phyloP scores from a whole-genome alignment of 2,888 invertebrate genomes.

The Sabellastarte sp. region DNA sequence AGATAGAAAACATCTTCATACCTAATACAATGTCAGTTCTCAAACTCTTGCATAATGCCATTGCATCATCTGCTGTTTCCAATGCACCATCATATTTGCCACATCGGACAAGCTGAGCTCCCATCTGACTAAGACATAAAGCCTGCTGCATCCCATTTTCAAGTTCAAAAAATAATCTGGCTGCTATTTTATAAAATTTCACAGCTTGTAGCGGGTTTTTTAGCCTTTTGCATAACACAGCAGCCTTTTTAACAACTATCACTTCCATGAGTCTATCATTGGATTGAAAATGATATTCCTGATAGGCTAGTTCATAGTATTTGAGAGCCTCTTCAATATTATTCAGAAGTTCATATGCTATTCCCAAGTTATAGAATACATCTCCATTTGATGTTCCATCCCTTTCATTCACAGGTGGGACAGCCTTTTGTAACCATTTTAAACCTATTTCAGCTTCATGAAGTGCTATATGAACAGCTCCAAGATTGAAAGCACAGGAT shows the following conservation, averaged over 20 bases:
- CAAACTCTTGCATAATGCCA: too few relatives aligned
- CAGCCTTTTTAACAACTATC: conserved; percentile 25
- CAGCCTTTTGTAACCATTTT: conserved; percentile 34
- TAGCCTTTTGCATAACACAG: conserved; percentile 9
- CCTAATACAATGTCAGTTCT: too few relatives aligned
- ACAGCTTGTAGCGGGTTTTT: conserved; percentile 17
- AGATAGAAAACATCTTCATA: too few relatives aligned
- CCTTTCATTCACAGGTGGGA: conserved; percentile 31
- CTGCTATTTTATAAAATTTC: conserved; percentile 18
- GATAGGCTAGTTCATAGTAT: conserved; percentile 36
- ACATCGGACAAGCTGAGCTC: conserved; percentile 10
- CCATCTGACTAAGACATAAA: conserved; percentile 24
- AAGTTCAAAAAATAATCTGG: conserved; percentile 24
- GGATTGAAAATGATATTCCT: conserved; percentile 30
- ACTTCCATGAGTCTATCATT: conserved; percentile 28
- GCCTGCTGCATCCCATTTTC: conserved; percentile 26
- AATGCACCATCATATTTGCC: conserved; percentile 10
- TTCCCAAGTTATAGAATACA: conserved; percentile 47
- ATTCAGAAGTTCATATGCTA: conserved; percentile 39
- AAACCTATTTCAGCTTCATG: conserved; percentile 34
- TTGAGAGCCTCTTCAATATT: conserved; percentile 33
- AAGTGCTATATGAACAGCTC: conserved; percentile 41
- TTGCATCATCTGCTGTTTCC: conserved; percentile 19
- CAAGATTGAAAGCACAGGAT: conserved; percentile 50
- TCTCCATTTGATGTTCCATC: conserved; percentile 44